Evolutionary conservation across 1,140 invertebrate genomes (phyloP).

Genomic region (Drosophila lacertosa): DNA sequence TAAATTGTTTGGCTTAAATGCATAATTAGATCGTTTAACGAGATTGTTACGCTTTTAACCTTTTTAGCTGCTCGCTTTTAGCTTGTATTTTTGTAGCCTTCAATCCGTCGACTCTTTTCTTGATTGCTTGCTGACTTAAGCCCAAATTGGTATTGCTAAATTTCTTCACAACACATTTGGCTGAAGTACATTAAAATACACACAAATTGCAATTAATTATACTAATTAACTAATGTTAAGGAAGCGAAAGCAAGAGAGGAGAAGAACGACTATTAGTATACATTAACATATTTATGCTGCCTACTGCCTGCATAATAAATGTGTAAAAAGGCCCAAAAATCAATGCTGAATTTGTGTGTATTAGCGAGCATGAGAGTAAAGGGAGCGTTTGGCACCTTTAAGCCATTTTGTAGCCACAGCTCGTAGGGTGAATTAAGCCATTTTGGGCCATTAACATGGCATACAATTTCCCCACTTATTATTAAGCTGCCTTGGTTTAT

Average conservation of each 20-base stretch:
- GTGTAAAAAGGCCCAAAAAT: neutral
- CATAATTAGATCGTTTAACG: no score
- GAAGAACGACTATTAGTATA: conserved; percentile 2
- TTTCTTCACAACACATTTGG: neutral
- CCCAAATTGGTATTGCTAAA: neutral
- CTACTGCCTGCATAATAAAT: conserved; percentile 8
- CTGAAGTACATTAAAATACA: neutral
- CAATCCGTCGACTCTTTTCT: no score
- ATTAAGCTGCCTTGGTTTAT: conserved; percentile 30
- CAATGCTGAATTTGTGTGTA: conserved; percentile 11
- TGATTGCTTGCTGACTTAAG: neutral
- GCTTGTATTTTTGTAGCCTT: no score
- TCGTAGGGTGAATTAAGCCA: conserved; percentile 37
- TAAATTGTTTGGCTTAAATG: no score
- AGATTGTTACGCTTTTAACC: no score
- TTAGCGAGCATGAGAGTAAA: neutral
- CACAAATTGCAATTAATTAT: conserved; percentile 14
- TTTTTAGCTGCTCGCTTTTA: no score
- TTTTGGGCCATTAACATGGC: conserved; percentile 39
- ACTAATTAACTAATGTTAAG: conserved; percentile 18
- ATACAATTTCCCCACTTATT: conserved; percentile 31
- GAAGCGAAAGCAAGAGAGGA: neutral
- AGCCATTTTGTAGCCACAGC: conserved; percentile 5
- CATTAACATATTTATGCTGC: conserved; percentile 14
- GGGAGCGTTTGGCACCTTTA: conserved; percentile 16